Evolutionary conservation across 1,140 invertebrate genomes (phyloP).

Genomic region (Aricia agestis): DNA sequence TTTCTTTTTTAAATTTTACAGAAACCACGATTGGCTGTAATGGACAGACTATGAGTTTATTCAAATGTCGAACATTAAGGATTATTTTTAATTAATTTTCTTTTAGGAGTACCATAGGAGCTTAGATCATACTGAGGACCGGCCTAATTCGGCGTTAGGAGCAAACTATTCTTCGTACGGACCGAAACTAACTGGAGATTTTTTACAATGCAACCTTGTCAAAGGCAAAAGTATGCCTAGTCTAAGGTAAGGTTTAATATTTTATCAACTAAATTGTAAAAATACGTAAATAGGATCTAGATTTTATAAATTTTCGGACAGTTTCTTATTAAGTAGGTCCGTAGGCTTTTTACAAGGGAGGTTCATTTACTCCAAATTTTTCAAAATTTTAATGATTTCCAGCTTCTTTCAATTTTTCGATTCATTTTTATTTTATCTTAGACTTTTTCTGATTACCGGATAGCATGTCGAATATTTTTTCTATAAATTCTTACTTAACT

Average conservation of each 20-base stretch:
- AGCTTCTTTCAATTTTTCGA: conserved; percentile 15
- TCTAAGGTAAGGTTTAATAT: conserved; percentile 82
- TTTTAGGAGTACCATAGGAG: conserved; percentile 86
- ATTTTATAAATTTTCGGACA: conserved; percentile 4
- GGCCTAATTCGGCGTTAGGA: conserved; percentile 63
- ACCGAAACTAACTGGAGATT: conserved; percentile 57
- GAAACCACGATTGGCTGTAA: conserved; percentile 8
- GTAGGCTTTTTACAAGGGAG: conserved; percentile 5
- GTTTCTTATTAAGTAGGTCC: conserved; percentile 23
- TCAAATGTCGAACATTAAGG: not conserved
- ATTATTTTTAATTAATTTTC: not conserved
- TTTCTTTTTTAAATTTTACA: conserved; percentile 39
- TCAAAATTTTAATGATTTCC: conserved; percentile 11
- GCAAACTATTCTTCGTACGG: conserved; percentile 61
- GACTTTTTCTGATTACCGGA: not conserved
- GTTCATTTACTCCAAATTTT: conserved; percentile 12
- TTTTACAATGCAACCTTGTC: conserved; percentile 83
- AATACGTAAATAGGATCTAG: conserved; percentile 20
- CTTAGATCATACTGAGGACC: conserved; percentile 84
- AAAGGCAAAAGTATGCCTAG: conserved; percentile 98
- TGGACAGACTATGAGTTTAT: conserved; percentile 15
- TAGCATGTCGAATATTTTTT: conserved; percentile 9
- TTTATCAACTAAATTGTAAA: not conserved
- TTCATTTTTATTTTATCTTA: conserved; percentile 19
- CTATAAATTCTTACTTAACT: conserved; percentile 42